Percentiles rank a stretch among this genome's conserved stretches.
Conservation (phyloP, 2,888 invertebrate genomes). For the Cerastoderma edule region DNA sequence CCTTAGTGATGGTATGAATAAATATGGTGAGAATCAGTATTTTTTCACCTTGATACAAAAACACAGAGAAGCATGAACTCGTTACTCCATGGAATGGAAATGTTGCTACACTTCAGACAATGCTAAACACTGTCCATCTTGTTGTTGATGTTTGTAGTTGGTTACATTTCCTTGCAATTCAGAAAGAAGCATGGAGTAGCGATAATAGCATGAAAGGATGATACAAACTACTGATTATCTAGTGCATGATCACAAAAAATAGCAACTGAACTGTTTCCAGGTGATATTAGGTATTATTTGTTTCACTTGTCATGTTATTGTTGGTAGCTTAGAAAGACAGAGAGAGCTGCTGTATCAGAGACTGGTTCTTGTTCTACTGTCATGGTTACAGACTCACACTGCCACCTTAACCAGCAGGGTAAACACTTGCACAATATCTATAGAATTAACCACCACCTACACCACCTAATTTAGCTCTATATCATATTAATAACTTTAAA, state of each 20-base stretch:
- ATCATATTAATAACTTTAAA: slow-evolving; percentile 1
- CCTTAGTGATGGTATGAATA: slow-evolving; percentile 49
- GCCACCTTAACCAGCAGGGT: no score
- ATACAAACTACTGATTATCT: slow-evolving; percentile 44
- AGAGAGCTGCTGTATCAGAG: no score
- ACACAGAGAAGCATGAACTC: neutral
- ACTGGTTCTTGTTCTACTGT: no score
- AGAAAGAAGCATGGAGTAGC: neutral
- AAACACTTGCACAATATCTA: no score
- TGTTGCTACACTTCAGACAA: neutral
- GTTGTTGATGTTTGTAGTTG: no score
- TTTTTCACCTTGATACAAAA: neutral
- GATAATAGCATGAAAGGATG: slow-evolving; percentile 28
- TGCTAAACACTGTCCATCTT: slow-evolving; percentile 27
- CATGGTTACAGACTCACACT: no score
- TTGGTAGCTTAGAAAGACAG: no score
- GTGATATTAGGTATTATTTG: slow-evolving; percentile 49
- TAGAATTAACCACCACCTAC: no score
- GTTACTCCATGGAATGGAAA: neutral
- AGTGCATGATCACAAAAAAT: slow-evolving; percentile 45
- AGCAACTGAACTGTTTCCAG: slow-evolving; percentile 13
- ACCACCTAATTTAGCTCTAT: slow-evolving; percentile 22
- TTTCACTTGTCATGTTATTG: no score
- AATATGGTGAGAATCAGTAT: slow-evolving; percentile 46
- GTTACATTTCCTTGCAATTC: no score